Conservation (phyloP, 2,797 vertebrate genomes). For the Monodelphis domestica region DNA sequence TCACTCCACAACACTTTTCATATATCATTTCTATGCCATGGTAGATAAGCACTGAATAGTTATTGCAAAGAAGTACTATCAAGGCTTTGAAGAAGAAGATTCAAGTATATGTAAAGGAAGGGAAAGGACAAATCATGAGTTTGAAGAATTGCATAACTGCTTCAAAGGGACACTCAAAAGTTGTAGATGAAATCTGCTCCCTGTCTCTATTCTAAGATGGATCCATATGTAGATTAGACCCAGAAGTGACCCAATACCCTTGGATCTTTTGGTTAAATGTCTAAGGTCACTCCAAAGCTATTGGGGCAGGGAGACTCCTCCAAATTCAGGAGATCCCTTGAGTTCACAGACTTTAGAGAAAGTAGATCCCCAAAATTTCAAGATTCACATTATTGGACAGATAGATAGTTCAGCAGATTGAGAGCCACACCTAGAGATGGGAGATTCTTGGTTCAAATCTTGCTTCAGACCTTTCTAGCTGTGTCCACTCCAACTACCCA, state of each 20-base stretch:
- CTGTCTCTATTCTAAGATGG: background rate
- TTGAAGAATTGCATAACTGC: background rate
- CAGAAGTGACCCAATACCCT: background rate
- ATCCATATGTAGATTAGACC: background rate
- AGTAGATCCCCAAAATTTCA: background rate
- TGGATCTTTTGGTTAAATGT: conserved; percentile 3
- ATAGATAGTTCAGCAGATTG: too few species aligned
- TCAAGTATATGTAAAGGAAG: background rate
- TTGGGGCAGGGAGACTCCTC: background rate
- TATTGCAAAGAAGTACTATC: background rate
- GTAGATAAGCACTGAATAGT: conserved; percentile 38
- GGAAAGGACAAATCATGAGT: background rate
- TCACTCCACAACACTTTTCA: conserved; percentile 64
- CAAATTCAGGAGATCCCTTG: conserved; percentile 1
- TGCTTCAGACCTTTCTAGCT: too few species aligned
- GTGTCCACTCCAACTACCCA: too few species aligned
- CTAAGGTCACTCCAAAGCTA: conserved; percentile 4
- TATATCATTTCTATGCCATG: conserved; percentile 56
- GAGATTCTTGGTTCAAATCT: too few species aligned
- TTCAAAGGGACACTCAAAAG: background rate
- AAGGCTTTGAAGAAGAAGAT: background rate
- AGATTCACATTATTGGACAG: too few species aligned
- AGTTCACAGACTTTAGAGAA: conserved; percentile 1
- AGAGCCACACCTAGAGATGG: too few species aligned
- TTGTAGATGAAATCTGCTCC: background rate